Evolutionary conservation across 2,797 vertebrate genomes (phyloP).

Genomic region (Phyllotis vaccarum): DNA sequence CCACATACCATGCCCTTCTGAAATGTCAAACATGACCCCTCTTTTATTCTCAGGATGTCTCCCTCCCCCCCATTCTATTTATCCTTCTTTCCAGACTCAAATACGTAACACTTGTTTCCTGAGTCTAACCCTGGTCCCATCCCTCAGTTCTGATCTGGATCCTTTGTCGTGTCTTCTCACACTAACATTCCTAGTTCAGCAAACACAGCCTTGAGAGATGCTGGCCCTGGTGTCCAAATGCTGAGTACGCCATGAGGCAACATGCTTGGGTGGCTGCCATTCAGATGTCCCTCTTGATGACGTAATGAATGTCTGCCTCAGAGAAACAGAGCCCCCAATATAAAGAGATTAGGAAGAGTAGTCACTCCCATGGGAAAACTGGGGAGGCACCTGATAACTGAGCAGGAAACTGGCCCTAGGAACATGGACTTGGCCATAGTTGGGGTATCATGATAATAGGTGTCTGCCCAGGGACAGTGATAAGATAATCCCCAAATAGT

Average conservation of each 20-base stretch:
- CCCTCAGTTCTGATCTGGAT: constrained; percentile 20
- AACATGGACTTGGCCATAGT: not conserved
- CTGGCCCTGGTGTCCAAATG: not conserved
- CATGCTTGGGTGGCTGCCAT: not conserved
- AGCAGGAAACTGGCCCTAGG: not conserved
- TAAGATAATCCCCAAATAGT: not conserved
- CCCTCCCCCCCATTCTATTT: not conserved
- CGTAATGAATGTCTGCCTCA: not conserved
- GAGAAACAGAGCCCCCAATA: constrained; percentile 5
- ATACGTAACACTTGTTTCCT: not conserved
- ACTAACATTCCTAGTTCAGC: not conserved
- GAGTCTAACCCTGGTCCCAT: not conserved
- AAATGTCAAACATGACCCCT: not conserved
- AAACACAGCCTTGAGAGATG: constrained; percentile 16
- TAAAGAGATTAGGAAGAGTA: not conserved
- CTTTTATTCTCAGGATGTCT: not conserved
- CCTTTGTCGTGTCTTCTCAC: not conserved
- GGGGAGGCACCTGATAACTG: not conserved
- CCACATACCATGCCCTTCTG: not conserved
- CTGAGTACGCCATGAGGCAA: too few relatives aligned
- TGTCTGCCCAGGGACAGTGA: not conserved
- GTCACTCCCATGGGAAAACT: not conserved
- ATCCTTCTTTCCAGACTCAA: constrained; percentile 41
- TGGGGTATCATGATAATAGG: not conserved
- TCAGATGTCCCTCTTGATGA: not conserved